A percentile compares a stretch with the other conserved stretches of the same genome.
Conservation (phyloP, 2,888 invertebrate species). For the Sarcophaga subvicina region DNA sequence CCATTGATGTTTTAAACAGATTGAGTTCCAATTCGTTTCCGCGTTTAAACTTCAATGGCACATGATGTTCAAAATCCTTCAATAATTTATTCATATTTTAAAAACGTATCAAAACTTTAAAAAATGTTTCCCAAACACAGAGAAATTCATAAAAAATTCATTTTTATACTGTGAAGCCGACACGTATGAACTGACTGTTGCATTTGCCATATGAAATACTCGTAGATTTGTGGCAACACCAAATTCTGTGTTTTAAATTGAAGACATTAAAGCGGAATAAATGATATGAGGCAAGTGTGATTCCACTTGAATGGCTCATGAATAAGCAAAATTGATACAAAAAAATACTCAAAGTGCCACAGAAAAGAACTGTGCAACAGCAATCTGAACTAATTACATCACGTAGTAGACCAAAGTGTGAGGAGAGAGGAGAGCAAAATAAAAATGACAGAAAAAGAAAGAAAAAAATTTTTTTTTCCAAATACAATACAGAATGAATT, state of each 20-base stretch:
- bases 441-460: not conserved
- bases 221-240: not conserved
- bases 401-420: conserved; percentile 58
- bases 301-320: too few relatives aligned
- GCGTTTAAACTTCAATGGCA: too few relatives aligned
- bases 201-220: not conserved
- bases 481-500: conserved; percentile 6
- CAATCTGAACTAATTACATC: conserved; percentile 61
- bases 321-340: conserved; percentile 15
- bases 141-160: not conserved
- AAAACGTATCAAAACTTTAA: too few relatives aligned
- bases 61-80: too few relatives aligned
- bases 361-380: conserved; percentile 34
- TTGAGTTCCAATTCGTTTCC: too few relatives aligned
- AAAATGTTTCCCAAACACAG: too few relatives aligned
- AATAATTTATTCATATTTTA: too few relatives aligned
- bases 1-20: too few relatives aligned
- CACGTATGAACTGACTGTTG: too few relatives aligned
- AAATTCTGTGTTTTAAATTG: not conserved
- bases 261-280: conserved; percentile 12
- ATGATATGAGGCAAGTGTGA: too few relatives aligned
- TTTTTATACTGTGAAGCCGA: not conserved
- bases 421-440: not conserved
- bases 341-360: not conserved
- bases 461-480: not conserved